These are phyloP conservation scores for Pachyramphus minor DNA, from an alignment of 2,113 vertebrate genomes.

Conservation along the genomic window DNA sequence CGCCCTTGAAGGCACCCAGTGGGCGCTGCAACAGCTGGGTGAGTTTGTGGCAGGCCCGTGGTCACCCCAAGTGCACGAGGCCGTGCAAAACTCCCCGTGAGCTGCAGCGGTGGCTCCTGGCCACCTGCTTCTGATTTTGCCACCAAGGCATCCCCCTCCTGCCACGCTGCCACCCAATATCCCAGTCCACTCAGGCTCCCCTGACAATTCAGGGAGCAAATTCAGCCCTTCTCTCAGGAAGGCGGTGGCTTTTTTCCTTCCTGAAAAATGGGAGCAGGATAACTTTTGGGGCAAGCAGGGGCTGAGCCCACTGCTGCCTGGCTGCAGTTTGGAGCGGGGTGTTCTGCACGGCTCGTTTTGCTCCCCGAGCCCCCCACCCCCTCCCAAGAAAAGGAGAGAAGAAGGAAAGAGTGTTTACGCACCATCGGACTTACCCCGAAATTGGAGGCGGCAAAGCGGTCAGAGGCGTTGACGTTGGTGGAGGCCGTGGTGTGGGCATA, in stretches of 20 bases:
- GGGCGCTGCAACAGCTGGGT: not conserved
- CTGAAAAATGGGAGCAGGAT: accelerated
- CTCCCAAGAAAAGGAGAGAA: conserved; percentile 51
- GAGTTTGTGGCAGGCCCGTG: not conserved
- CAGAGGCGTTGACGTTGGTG: conserved; percentile 95
- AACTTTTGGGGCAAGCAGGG: not conserved
- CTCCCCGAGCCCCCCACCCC: not conserved
- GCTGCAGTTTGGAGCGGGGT: not conserved
- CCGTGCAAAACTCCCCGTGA: not conserved
- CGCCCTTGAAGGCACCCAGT: not conserved
- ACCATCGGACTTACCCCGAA: conserved; percentile 89
- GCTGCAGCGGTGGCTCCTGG: not conserved
- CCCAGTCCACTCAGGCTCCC: not conserved
- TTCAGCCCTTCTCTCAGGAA: not conserved
- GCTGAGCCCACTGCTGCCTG: not conserved
- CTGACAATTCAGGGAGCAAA: not conserved
- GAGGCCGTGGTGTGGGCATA: conserved; percentile 97
- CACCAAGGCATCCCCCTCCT: not conserved
- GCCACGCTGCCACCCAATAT: accelerated
- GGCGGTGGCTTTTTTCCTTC: not conserved
- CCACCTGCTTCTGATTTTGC: not conserved
- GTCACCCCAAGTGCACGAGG: not conserved
- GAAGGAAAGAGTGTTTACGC: conserved; percentile 59
- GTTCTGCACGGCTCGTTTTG: not conserved
- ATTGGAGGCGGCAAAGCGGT: conserved; percentile 97